phyloP scores from a whole-genome alignment of 2,797 vertebrate genomes.

The Vireo griseus region DNA sequence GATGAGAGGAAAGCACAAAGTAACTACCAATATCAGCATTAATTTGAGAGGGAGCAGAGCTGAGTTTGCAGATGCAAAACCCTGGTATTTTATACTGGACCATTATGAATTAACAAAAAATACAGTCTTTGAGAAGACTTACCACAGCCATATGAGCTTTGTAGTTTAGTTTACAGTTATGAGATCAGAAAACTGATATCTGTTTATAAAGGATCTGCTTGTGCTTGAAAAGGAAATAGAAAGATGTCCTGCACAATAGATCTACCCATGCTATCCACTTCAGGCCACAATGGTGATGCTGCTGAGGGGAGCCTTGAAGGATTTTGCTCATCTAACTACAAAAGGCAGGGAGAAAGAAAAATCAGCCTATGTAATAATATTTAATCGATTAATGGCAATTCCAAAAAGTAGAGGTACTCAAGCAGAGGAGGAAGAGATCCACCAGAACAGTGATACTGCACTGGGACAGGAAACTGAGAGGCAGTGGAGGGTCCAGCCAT shows the following conservation, averaged over 20 bases:
- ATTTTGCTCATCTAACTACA: not conserved
- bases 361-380: not conserved
- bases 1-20: not conserved
- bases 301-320: not conserved
- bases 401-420: not conserved
- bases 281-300: rapidly evolving
- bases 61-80: not conserved
- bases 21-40: not conserved
- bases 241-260: not conserved
- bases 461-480: not conserved
- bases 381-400: not conserved
- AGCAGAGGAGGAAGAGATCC: not conserved
- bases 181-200: not conserved
- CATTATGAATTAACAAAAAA: not conserved
- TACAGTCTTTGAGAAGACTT: not conserved
- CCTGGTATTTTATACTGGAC: not conserved
- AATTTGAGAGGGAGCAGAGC: not conserved
- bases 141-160: not conserved
- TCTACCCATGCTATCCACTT: not conserved
- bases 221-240: not conserved
- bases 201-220: not conserved
- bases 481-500: not conserved
- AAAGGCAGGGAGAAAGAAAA: not conserved
- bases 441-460: not conserved
- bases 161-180: not conserved